phyloP scores from a whole-genome alignment of 2,888 invertebrate species.

The Frankliniella intonsa region DNA sequence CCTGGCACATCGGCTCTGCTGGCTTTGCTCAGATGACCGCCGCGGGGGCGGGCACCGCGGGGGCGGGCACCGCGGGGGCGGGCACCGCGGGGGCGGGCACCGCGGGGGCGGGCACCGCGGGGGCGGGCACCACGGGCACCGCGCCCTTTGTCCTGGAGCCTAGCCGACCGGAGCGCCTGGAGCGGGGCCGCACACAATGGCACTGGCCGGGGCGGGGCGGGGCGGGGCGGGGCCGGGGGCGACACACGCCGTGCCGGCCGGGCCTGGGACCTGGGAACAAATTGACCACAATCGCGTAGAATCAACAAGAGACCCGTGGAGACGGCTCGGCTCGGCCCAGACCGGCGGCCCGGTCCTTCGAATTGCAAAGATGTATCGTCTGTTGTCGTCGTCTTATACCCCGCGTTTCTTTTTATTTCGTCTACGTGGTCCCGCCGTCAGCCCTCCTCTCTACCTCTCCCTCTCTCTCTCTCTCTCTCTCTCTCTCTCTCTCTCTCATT shows the following conservation, averaged over 20 bases:
- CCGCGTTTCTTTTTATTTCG: neutral
- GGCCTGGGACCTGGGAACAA: neutral
- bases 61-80: neutral
- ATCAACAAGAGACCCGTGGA: neutral
- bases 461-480: too few relatives aligned
- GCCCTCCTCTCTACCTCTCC: neutral
- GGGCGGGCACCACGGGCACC: too few relatives aligned
- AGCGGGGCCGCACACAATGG: too few relatives aligned
- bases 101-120: neutral
- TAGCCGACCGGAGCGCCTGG: too few relatives aligned
- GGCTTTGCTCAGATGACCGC: neutral
- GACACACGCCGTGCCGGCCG: too few relatives aligned
- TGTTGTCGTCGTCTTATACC: too few relatives aligned
- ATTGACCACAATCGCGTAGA: neutral
- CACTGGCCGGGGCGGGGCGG: too few relatives aligned
- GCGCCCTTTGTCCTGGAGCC: too few relatives aligned
- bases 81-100: too few relatives aligned
- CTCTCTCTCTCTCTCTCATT: too few relatives aligned
- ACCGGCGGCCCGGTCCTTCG: neutral
- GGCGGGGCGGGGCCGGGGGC: too few relatives aligned
- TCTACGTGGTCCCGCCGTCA: neutral
- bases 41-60: neutral
- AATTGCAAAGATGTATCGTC: neutral
- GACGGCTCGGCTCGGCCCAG: neutral
- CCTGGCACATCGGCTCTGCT: neutral